Conservation (phyloP, 2,113 vertebrate genomes). For the Aspidoscelis tigris region DNA sequence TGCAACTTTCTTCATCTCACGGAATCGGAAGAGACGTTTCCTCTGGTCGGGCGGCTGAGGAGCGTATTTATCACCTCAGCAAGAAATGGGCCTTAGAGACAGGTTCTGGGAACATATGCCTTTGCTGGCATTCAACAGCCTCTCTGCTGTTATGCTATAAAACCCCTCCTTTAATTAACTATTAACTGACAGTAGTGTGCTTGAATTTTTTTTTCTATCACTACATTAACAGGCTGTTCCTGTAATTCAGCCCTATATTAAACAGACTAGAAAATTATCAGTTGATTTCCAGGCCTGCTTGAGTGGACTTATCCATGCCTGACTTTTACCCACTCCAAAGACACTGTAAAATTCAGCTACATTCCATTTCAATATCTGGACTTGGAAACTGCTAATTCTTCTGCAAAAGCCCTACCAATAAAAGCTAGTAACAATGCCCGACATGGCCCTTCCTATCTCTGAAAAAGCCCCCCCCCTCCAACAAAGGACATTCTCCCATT, state of each 20-base stretch:
- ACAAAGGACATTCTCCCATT: slow-evolving; percentile 25
- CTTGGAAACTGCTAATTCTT: slow-evolving; percentile 2
- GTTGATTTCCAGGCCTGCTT: neutral
- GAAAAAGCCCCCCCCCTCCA: slow-evolving; percentile 3
- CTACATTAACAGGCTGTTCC: neutral
- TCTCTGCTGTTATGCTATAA: neutral
- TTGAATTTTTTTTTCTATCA: neutral
- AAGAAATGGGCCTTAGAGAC: neutral
- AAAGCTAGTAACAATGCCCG: neutral
- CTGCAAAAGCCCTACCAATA: slow-evolving; percentile 9
- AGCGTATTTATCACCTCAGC: neutral
- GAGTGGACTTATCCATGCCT: slow-evolving; percentile 10
- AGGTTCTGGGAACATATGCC: neutral
- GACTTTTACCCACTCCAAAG: slow-evolving; percentile 16
- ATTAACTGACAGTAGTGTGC: neutral
- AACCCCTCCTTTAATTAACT: neutral
- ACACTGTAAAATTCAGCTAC: slow-evolving; percentile 3
- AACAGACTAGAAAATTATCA: neutral
- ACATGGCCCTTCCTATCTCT: slow-evolving; percentile 25
- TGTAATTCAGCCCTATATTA: neutral
- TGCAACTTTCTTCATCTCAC: too few relatives aligned
- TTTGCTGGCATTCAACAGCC: neutral
- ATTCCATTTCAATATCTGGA: slow-evolving; percentile 5
- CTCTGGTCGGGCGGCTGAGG: neutral
- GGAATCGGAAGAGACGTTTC: neutral